Evolutionary conservation across 35 echinoderm and acorn worm genomes (phyloP).

Genomic region (Strongylocentrotus purpuratus): DNA sequence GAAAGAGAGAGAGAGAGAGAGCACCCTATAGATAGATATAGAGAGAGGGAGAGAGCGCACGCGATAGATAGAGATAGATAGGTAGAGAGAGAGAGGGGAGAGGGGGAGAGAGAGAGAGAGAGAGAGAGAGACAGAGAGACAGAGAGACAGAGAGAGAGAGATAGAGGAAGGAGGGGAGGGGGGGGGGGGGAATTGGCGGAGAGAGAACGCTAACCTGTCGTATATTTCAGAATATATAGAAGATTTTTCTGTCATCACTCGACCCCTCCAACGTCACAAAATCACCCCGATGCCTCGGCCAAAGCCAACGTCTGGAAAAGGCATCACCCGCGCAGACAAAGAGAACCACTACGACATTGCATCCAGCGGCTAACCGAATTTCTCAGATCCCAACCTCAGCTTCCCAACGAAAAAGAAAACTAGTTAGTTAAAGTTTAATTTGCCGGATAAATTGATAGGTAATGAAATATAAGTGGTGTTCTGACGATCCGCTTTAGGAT

Average conservation of each 20-base stretch:
- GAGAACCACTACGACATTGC: background rate
- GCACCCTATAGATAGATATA: too few species aligned
- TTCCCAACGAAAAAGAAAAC: background rate
- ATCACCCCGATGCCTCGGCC: background rate
- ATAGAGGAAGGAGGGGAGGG: too few species aligned
- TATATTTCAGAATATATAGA: too few species aligned
- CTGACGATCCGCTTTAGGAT: background rate
- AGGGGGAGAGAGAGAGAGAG: too few species aligned
- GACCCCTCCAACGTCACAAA: background rate
- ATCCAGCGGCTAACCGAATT: background rate
- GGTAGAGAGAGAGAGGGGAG: too few species aligned
- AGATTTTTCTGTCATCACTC: conserved; percentile 3
- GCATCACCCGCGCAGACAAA: background rate
- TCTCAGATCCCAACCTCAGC: background rate
- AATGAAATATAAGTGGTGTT: conserved; percentile 17
- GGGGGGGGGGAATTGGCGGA: too few species aligned
- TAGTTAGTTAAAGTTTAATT: conserved; percentile 24
- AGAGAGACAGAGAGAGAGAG: too few species aligned
- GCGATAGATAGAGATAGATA: too few species aligned
- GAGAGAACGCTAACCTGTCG: too few species aligned
- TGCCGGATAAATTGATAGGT: background rate
- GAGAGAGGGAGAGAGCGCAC: too few species aligned
- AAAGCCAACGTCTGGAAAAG: background rate
- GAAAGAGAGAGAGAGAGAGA: too few species aligned
- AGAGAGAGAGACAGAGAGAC: too few species aligned